Evolutionary conservation across 2,888 invertebrate genomes (phyloP).

Genomic region (Pantelozetes paolii): DNA sequence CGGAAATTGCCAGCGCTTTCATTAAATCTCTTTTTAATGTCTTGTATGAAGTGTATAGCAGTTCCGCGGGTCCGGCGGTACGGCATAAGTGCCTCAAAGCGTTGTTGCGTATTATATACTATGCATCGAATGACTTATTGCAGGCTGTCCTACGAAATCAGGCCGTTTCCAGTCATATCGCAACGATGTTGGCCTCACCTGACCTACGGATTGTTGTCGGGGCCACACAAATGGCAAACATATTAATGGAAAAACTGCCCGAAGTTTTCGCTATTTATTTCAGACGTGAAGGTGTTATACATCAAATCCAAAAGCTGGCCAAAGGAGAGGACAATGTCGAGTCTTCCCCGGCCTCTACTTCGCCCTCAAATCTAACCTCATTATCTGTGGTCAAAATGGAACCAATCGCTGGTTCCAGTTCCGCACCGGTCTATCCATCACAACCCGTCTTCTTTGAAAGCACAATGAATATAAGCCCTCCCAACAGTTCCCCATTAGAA

Average conservation of each 20-base stretch:
- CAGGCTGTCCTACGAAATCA: slow-evolving; percentile 66
- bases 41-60: slow-evolving; percentile 95
- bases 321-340: slow-evolving; percentile 63
- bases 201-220: slow-evolving; percentile 95
- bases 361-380: slow-evolving; percentile 21
- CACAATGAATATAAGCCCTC: slow-evolving; percentile 30
- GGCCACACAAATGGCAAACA: slow-evolving; percentile 92
- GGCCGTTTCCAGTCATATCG: slow-evolving; percentile 86
- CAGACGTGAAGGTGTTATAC: slow-evolving; percentile 93
- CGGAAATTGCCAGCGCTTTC: slow-evolving; percentile 65
- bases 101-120: slow-evolving; percentile 91
- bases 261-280: slow-evolving; percentile 93
- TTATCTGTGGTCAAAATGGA: background rate
- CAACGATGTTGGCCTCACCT: slow-evolving; percentile 95
- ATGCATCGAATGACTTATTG: slow-evolving; percentile 79
- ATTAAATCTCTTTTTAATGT: slow-evolving; percentile 82
- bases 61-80: slow-evolving; percentile 94
- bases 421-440: slow-evolving; percentile 4
- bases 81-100: slow-evolving; percentile 95
- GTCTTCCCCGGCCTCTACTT: slow-evolving; percentile 45
- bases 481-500: slow-evolving; percentile 20
- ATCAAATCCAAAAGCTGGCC: slow-evolving; percentile 69
- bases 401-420: background rate
- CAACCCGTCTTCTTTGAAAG: slow-evolving; percentile 13
- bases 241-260: slow-evolving; percentile 91